phyloP scores from a whole-genome alignment of 2,797 vertebrate genomes.

The Columba guinea region DNA sequence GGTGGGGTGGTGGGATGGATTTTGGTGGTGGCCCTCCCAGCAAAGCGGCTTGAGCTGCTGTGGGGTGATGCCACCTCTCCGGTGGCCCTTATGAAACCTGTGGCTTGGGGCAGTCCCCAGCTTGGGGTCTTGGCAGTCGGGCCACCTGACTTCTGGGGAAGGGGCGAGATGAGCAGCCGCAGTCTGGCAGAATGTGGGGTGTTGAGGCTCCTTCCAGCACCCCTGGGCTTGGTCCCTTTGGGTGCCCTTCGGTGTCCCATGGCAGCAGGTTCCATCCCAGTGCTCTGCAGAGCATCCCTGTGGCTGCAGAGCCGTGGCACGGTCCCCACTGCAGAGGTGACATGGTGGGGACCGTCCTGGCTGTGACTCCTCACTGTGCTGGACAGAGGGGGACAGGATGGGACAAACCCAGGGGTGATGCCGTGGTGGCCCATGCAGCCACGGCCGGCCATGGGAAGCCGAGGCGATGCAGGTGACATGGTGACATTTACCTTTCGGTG shows the following conservation, averaged over 20 bases:
- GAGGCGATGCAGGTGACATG: not conserved
- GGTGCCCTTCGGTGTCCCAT: too few species aligned
- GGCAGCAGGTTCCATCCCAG: too few species aligned
- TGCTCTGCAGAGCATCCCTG: too few species aligned
- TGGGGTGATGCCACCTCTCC: not conserved
- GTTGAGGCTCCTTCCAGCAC: not conserved
- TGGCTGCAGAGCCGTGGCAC: too few species aligned
- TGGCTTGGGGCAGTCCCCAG: not conserved
- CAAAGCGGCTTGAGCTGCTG: not conserved
- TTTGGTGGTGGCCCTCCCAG: rapidly evolving
- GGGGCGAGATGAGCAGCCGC: not conserved
- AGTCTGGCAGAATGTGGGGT: not conserved
- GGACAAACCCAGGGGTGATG: not conserved
- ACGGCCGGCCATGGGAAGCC: rapidly evolving
- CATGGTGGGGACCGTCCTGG: rapidly evolving
- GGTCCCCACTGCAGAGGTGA: too few species aligned
- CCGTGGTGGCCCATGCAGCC: rapidly evolving
- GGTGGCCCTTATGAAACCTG: not conserved
- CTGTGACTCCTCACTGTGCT: rapidly evolving
- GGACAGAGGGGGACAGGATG: not conserved
- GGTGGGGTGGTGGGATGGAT: not conserved
- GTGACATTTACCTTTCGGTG: not conserved
- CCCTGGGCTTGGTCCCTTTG: not conserved
- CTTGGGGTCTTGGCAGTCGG: not conserved
- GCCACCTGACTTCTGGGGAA: not conserved